Percentiles rank a stretch among this genome's conserved stretches.
These are phyloP conservation scores for Campoletis sonorensis DNA, from an alignment of 1,140 invertebrate genomes.

Conservation along the genomic window DNA sequence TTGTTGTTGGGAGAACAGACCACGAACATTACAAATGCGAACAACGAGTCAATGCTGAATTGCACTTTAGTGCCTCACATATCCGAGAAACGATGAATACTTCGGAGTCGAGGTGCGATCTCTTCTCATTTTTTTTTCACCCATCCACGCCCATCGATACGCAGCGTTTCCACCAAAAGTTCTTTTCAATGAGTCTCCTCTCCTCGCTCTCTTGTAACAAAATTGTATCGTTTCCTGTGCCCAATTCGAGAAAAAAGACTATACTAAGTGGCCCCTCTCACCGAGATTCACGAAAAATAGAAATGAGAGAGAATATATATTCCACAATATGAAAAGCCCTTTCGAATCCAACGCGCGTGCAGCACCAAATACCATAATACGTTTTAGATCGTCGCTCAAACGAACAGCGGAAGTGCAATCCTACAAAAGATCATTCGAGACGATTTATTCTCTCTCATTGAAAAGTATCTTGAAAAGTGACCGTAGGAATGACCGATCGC, in stretches of 20 bases:
- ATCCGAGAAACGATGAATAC: background rate
- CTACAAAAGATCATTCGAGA: constrained; percentile 51
- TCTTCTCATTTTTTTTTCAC: constrained; percentile 33
- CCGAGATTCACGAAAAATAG: constrained; percentile 53
- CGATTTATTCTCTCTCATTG: background rate
- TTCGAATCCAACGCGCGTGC: constrained; percentile 18
- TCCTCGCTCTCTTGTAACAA: constrained; percentile 47
- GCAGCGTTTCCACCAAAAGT: constrained; percentile 16
- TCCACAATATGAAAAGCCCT: constrained; percentile 64
- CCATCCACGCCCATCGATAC: constrained; percentile 49
- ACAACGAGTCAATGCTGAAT: constrained; percentile 5
- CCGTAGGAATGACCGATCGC: constrained; percentile 21
- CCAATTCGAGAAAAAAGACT: constrained; percentile 49
- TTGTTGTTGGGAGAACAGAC: background rate
- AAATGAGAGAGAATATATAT: constrained; percentile 64
- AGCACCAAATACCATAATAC: constrained; percentile 20
- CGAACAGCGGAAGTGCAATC: constrained; percentile 61
- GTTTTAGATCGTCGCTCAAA: background rate
- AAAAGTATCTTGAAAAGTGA: constrained; percentile 6
- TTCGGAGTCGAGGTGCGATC: constrained; percentile 34
- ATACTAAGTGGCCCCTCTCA: constrained; percentile 55
- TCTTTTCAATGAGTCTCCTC: background rate
- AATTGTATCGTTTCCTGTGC: constrained; percentile 66
- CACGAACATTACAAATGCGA: constrained; percentile 1
- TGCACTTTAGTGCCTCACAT: background rate